phyloP scores from a whole-genome alignment of 1,140 invertebrate genomes.

The Hylaeus volcanicus region DNA sequence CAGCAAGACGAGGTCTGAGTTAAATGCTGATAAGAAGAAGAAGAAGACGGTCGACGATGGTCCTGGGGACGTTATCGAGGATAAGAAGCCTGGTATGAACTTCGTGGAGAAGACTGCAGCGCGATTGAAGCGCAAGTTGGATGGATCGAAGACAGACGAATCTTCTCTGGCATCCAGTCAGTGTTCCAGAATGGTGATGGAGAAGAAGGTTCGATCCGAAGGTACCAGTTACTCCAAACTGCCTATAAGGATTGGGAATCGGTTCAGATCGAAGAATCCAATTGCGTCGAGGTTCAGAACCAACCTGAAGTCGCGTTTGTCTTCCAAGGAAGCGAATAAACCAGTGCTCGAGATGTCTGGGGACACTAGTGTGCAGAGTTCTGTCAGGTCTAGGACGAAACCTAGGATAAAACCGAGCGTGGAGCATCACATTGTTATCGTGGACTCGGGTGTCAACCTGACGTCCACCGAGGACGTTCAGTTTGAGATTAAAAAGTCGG shows the following conservation, averaged over 20 bases:
- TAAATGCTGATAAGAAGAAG: background rate
- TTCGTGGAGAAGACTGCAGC: background rate
- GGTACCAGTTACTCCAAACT: slow-evolving; percentile 13
- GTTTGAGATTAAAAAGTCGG: background rate
- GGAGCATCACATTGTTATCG: background rate
- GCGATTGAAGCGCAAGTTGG: slow-evolving; percentile 10
- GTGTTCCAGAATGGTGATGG: background rate
- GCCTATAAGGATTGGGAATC: slow-evolving; percentile 47
- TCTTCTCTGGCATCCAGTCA: background rate
- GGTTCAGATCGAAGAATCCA: slow-evolving; percentile 36
- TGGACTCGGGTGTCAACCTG: background rate
- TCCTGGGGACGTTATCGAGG: background rate
- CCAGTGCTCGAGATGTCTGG: background rate
- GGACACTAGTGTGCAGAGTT: background rate
- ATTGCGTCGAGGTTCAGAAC: background rate
- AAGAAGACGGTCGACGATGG: background rate
- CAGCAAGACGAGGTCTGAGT: background rate
- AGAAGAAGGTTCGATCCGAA: background rate
- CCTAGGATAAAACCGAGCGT: slow-evolving; percentile 12
- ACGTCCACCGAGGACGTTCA: background rate
- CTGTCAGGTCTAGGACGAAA: slow-evolving; percentile 29
- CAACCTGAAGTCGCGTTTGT: background rate
- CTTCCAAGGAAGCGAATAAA: background rate
- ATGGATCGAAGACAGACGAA: background rate
- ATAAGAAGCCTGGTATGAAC: background rate